Evolutionary conservation across 2,113 vertebrate genomes (phyloP), one percentile per base, ranked within the genome.

Genomic region (Pica pica): DNA sequence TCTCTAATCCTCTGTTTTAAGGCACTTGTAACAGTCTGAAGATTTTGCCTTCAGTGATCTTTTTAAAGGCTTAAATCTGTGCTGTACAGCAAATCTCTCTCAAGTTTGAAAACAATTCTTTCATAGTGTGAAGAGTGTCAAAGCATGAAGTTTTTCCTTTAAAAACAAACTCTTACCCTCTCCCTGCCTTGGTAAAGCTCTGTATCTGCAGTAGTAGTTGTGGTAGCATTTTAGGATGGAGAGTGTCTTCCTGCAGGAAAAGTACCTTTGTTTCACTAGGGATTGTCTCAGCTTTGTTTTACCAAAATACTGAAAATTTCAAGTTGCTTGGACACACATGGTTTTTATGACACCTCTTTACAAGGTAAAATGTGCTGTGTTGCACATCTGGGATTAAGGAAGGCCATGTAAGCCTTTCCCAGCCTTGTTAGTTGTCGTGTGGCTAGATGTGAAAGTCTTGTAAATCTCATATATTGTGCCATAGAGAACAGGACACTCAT

Each of bases 101-200:
- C 59, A 70, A 86, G 75, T 95, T 87, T 74, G 33, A 79, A 95
- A 96, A 86, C 85, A 96, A 56, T 71, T 83, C 26, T 81, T 91
- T 73, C 27, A 35, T 35, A 77, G 28, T 33, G 4, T 68, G 56
- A 92, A 63, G 75, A 70, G 63, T 88, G 85, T 94, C 79, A 95
- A 90, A 90, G 93, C 90, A 86, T 75, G 11, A 91, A 74, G 47
- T 81, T 95, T 94, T 71, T 69, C 92, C 75, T 86, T 93, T 94
- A 86, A 74, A 93, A 70, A 33, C 63, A 83, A 77, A 67, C 27
- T 85, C 55, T 64, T 78, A 79, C 56, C 41, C 44, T 85, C 19
- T 73, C 57, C 21, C 23, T 85, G 67, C 17, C 46, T 79, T 35
- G 17, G 24, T 70, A 64, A 84, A 84, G 47, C 60, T 55, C 41